Conservation (phyloP, 1,140 invertebrate species). For the Riptortus pedestris region DNA sequence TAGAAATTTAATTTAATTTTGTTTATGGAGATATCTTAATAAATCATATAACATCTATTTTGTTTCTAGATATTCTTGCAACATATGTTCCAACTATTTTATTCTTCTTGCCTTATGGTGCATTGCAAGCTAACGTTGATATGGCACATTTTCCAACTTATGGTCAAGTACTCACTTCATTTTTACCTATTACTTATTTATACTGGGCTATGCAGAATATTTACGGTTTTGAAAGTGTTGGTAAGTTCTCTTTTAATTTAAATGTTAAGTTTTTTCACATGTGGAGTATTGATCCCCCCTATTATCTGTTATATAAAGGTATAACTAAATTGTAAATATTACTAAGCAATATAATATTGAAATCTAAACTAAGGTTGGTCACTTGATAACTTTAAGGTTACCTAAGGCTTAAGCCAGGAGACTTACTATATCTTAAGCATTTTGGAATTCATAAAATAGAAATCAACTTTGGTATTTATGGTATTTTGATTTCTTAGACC, state of each 20-base stretch:
- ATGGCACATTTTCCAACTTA: too few relatives aligned
- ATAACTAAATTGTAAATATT: neutral
- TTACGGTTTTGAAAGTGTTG: neutral
- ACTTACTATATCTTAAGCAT: neutral
- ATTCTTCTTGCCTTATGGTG: too few relatives aligned
- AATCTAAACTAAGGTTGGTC: neutral
- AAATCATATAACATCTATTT: too few relatives aligned
- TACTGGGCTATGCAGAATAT: neutral
- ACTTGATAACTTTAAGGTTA: neutral
- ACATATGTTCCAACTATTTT: too few relatives aligned
- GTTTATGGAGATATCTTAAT: too few relatives aligned
- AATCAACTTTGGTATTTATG: neutral
- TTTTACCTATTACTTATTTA: neutral
- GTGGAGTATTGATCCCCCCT: too few relatives aligned
- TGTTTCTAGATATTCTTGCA: too few relatives aligned
- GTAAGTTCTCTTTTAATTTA: neutral
- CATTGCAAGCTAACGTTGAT: too few relatives aligned
- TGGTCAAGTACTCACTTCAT: too few relatives aligned
- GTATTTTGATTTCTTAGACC: too few relatives aligned
- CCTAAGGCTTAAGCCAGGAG: neutral
- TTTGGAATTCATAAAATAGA: neutral
- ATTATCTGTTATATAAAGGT: too few relatives aligned
- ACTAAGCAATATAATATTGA: neutral
- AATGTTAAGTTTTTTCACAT: neutral
- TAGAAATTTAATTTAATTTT: too few relatives aligned